Conservation (phyloP, 2,797 vertebrate species). For the Ptychadena robeensis region DNA sequence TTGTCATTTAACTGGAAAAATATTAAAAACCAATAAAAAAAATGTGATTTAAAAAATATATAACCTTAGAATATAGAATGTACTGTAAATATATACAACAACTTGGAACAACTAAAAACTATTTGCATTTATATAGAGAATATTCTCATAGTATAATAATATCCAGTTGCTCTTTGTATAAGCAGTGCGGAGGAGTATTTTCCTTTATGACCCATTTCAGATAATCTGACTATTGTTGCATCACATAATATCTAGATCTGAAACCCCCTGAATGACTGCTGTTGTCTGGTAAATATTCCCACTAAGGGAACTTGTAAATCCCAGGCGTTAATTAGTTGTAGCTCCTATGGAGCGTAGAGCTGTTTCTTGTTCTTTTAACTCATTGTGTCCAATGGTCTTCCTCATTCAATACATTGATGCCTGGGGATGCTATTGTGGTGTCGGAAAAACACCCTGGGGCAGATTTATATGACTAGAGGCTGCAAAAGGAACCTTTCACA, state of each 20-base stretch:
- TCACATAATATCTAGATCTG: conserved; percentile 30
- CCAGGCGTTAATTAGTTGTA: conserved; percentile 27
- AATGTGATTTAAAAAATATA: too few species aligned
- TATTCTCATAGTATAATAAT: too few species aligned
- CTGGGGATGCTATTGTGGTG: not conserved
- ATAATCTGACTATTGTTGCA: conserved; percentile 29
- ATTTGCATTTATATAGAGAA: too few species aligned
- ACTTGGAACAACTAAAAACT: too few species aligned
- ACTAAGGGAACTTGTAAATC: conserved; percentile 13
- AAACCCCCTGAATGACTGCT: conserved; percentile 45
- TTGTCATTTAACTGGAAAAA: too few species aligned
- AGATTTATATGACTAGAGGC: not conserved
- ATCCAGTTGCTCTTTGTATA: too few species aligned
- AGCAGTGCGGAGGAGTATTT: not conserved
- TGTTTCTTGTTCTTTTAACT: conserved; percentile 16
- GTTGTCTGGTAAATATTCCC: conserved; percentile 61
- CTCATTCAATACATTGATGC: not conserved
- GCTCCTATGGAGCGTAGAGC: not conserved
- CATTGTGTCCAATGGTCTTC: not conserved
- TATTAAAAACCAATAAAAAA: too few species aligned
- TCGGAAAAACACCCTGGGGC: not conserved
- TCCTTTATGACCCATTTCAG: conserved; percentile 12
- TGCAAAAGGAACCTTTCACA: not conserved
- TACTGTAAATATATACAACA: too few species aligned
- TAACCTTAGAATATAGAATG: too few species aligned